These are phyloP conservation scores for Perccottus glenii DNA, from an alignment of 2,113 vertebrate species.

Conservation along the genomic window DNA sequence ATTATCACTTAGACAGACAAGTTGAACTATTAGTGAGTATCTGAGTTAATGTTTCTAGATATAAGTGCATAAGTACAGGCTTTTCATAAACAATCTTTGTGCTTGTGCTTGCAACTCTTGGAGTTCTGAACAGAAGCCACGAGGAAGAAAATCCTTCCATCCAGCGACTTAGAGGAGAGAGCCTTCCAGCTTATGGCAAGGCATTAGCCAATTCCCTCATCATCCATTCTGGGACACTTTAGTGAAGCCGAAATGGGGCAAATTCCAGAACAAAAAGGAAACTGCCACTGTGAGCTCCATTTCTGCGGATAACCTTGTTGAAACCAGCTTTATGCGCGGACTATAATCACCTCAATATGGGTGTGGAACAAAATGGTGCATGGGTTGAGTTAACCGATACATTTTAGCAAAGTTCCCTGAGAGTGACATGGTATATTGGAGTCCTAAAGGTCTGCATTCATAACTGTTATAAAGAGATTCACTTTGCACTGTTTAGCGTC, in stretches of 20 bases:
- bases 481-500: slow-evolving; percentile 51
- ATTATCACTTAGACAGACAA: neutral
- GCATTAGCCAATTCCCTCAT: slow-evolving; percentile 68
- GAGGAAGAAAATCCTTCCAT: slow-evolving; percentile 52
- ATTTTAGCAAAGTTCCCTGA: neutral
- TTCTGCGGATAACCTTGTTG: slow-evolving; percentile 8
- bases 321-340: slow-evolving; percentile 2
- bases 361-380: slow-evolving; percentile 12
- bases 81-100: slow-evolving; percentile 14
- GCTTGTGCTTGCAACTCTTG: slow-evolving; percentile 27
- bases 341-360: slow-evolving; percentile 31
- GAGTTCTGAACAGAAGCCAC: slow-evolving; percentile 40
- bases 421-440: slow-evolving; percentile 15
- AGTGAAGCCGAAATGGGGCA: slow-evolving; percentile 57
- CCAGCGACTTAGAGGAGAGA: slow-evolving; percentile 64
- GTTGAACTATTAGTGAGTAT: neutral
- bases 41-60: neutral
- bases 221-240: slow-evolving; percentile 67
- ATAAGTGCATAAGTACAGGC: neutral
- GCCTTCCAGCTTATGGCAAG: slow-evolving; percentile 70
- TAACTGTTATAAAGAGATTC: slow-evolving; percentile 54
- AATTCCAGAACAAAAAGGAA: slow-evolving; percentile 53
- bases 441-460: slow-evolving; percentile 39
- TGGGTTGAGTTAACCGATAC: neutral
- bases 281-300: slow-evolving; percentile 23